phyloP scores from a whole-genome alignment of 2,113 vertebrate species.

The Hemiscyllium ocellatum region DNA sequence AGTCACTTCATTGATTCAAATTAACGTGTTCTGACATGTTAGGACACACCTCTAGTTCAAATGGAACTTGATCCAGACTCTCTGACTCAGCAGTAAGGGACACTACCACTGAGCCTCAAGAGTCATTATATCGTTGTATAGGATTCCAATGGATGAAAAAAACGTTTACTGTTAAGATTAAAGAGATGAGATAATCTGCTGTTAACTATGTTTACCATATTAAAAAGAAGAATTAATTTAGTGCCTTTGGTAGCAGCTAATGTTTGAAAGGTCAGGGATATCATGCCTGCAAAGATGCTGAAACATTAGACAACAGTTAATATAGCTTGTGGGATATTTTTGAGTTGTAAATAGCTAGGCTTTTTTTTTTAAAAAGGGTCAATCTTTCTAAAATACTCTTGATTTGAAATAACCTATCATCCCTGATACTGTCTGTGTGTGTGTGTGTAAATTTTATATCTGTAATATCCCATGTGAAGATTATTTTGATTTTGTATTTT shows the following conservation, averaged over 20 bases:
- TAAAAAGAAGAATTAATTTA: too few relatives aligned
- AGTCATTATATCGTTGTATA: not conserved
- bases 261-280: not conserved
- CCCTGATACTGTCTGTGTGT: not conserved
- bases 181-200: not conserved
- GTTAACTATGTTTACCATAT: not conserved
- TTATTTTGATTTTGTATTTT: not conserved
- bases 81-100: too few relatives aligned
- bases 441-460: not conserved
- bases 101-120: too few relatives aligned
- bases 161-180: not conserved
- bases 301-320: not conserved
- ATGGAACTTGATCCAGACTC: too few relatives aligned
- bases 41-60: too few relatives aligned
- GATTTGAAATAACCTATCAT: not conserved
- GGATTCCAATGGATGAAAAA: constrained; percentile 16
- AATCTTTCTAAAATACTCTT: not conserved
- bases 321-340: not conserved
- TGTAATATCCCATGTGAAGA: not conserved
- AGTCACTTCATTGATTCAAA: not conserved
- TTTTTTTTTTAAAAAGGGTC: not conserved
- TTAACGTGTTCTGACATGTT: too few relatives aligned
- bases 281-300: not conserved
- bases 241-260: not conserved
- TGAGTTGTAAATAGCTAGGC: not conserved